Percentiles rank a stretch among this genome's conserved stretches.
Conservation (phyloP, 2,797 vertebrate genomes). For the Acanthornis magna region DNA sequence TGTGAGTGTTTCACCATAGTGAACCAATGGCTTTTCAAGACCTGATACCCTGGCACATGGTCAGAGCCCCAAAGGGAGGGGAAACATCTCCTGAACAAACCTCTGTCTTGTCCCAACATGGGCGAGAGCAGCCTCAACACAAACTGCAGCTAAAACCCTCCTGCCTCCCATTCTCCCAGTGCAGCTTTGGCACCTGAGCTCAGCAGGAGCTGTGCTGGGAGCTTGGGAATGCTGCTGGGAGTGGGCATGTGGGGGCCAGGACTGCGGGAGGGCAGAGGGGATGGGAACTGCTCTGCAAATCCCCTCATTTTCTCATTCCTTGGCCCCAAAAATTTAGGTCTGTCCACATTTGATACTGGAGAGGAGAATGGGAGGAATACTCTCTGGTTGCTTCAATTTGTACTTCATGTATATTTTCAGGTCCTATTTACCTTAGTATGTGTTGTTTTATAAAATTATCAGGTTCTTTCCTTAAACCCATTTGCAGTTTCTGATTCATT, state of each 20-base stretch:
- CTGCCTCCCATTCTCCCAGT: accelerated
- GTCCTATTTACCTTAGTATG: not conserved
- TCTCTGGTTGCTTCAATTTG: not conserved
- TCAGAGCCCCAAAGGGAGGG: not conserved
- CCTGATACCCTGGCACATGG: not conserved
- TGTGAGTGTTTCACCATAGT: not conserved
- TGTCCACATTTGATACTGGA: too few relatives aligned
- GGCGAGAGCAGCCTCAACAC: not conserved
- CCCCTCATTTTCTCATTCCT: not conserved
- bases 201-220: not conserved
- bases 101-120: not conserved
- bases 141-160: not conserved
- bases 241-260: accelerated
- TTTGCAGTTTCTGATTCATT: not conserved
- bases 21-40: not conserved
- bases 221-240: not conserved
- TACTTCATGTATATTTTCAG: not conserved
- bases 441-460: not conserved
- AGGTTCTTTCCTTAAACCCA: not conserved
- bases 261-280: not conserved
- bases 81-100: not conserved
- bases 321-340: not conserved
- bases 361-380: not conserved
- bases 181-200: not conserved
- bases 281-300: not conserved